phyloP scores from a whole-genome alignment of 2,113 vertebrate genomes.

The Lota lota region DNA sequence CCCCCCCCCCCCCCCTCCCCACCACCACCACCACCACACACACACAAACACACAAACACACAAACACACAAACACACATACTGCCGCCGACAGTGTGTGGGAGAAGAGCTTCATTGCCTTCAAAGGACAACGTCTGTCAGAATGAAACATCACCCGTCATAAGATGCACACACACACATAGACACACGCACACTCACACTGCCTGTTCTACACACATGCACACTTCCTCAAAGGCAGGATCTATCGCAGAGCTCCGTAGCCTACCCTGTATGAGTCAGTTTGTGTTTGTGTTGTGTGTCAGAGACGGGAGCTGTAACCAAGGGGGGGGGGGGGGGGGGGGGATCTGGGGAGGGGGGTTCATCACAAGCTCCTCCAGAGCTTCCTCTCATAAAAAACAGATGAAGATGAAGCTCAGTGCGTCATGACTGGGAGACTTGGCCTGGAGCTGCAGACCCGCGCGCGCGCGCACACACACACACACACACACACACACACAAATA shows the following conservation, averaged over 20 bases:
- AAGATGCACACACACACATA: not conserved
- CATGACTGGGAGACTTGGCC: constrained; percentile 30
- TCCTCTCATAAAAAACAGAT: constrained; percentile 69
- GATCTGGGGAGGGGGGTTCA: constrained; percentile 9
- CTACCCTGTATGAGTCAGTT: constrained; percentile 32
- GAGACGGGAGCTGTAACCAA: constrained; percentile 66
- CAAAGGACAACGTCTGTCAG: no score
- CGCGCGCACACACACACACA: not conserved
- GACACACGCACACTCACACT: not conserved
- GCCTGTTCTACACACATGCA: not conserved
- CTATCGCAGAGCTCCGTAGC: constrained; percentile 30
- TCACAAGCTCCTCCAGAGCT: constrained; percentile 54
- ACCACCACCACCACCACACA: no score
- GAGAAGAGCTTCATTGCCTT: no score
- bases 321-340: constrained; percentile 26
- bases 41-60: no score
- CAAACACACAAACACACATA: not conserved
- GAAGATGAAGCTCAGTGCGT: constrained; percentile 62
- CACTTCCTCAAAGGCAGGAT: constrained; percentile 7
- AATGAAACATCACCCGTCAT: no score
- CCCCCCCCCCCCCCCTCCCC: no score
- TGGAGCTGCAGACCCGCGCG: constrained; percentile 11
- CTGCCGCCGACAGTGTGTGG: not conserved
- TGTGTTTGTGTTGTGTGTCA: constrained; percentile 79
- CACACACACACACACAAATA: not conserved